Evolutionary conservation across 2,888 invertebrate species (phyloP).

Genomic region (Drosophila mulleri): DNA sequence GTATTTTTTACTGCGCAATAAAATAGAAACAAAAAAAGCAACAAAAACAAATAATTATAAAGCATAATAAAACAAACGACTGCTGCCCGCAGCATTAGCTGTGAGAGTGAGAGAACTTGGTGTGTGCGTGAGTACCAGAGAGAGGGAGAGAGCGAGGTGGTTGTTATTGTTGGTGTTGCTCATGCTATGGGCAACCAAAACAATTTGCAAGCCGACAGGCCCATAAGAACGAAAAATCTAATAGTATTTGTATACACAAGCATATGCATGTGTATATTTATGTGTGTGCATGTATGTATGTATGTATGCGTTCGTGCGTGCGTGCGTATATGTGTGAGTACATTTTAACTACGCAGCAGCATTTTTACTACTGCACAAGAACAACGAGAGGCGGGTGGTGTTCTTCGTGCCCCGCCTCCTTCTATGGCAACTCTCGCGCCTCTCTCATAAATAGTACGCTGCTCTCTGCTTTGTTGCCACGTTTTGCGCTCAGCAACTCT

Average conservation of each 20-base stretch:
- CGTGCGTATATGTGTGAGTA: slow-evolving; percentile 32
- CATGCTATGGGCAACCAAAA: slow-evolving; percentile 36
- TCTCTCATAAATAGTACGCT: slow-evolving; percentile 26
- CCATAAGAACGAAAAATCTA: slow-evolving; percentile 24
- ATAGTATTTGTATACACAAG: slow-evolving; percentile 30
- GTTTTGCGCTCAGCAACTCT: slow-evolving; percentile 48
- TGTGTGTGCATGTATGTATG: slow-evolving; percentile 20
- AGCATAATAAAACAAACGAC: slow-evolving; percentile 71
- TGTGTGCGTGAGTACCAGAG: slow-evolving; percentile 23
- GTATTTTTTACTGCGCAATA: slow-evolving; percentile 73
- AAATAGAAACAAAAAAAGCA: slow-evolving; percentile 57
- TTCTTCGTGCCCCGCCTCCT: slow-evolving; percentile 26
- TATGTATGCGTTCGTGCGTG: slow-evolving; percentile 19
- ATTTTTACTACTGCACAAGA: slow-evolving; percentile 59
- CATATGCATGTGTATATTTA: neutral
- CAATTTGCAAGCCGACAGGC: slow-evolving; percentile 52
- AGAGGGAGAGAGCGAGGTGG: slow-evolving; percentile 25
- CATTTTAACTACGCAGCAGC: slow-evolving; percentile 75
- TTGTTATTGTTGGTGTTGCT: slow-evolving; percentile 23
- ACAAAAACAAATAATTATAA: slow-evolving; percentile 51
- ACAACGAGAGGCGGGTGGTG: slow-evolving; percentile 34
- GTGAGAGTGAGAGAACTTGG: slow-evolving; percentile 22
- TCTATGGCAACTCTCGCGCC: slow-evolving; percentile 18
- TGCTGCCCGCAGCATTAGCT: slow-evolving; percentile 50
- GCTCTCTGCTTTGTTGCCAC: slow-evolving; percentile 54